Percentiles rank a stretch among this genome's conserved stretches.
These are phyloP conservation scores for Gila robusta DNA, from an alignment of 2,797 vertebrate genomes.

Conservation along the genomic window DNA sequence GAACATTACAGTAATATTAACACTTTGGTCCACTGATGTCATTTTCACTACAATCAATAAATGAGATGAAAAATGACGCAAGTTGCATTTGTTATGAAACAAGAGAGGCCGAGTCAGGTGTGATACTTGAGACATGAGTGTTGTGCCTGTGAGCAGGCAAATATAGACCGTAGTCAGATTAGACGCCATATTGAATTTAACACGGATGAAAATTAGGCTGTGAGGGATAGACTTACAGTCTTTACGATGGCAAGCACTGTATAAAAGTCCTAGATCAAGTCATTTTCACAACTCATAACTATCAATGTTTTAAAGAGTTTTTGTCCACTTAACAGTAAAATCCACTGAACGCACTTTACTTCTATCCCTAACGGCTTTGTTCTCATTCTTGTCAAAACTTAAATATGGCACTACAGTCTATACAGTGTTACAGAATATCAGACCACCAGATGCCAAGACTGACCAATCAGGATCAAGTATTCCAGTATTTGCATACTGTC, in stretches of 20 bases:
- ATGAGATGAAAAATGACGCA: neutral
- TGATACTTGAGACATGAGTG: neutral
- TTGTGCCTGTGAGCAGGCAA: neutral
- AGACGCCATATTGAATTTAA: neutral
- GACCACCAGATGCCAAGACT: neutral
- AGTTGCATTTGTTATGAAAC: neutral
- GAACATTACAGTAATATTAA: neutral
- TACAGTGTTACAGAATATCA: neutral
- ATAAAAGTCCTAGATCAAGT: neutral
- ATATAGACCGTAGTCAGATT: neutral
- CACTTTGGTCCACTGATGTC: neutral
- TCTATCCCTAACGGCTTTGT: neutral
- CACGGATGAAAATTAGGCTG: neutral
- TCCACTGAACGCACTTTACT: neutral
- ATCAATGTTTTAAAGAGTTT: neutral
- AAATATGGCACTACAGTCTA: neutral
- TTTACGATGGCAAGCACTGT: neutral
- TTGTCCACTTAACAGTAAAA: neutral
- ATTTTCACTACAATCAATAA: neutral
- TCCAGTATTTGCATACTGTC: neutral
- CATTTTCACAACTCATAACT: neutral
- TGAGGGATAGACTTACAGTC: neutral
- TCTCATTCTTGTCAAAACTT: neutral
- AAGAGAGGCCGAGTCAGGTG: neutral
- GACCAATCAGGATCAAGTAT: neutral